Conservation (phyloP, 2,113 vertebrate species). For the Hepsetus odoe region DNA sequence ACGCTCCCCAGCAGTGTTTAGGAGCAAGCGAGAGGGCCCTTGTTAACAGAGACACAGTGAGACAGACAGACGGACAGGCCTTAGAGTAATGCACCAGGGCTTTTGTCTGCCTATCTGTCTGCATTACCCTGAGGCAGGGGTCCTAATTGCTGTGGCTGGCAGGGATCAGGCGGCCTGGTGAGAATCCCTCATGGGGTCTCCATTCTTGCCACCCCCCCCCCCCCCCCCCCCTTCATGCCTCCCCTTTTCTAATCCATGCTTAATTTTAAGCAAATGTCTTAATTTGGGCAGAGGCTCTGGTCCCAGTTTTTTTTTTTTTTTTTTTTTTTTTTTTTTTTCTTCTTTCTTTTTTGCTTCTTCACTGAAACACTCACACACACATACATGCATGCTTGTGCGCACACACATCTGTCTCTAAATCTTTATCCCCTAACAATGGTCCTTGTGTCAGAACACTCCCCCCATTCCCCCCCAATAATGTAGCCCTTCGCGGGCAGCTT, state of each 20-base stretch:
- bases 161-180: constrained; percentile 51
- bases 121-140: constrained; percentile 71
- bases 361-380: neutral
- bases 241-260: constrained; percentile 44
- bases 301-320: too few relatives aligned
- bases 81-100: constrained; percentile 53
- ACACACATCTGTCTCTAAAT: constrained; percentile 23
- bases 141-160: constrained; percentile 73
- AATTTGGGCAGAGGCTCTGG: constrained; percentile 61
- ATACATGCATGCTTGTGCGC: neutral
- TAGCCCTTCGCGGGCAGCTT: constrained; percentile 38
- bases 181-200: constrained; percentile 38
- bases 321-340: neutral
- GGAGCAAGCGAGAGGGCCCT: constrained; percentile 4
- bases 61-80: constrained; percentile 63
- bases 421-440: constrained; percentile 51
- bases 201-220: constrained; percentile 5
- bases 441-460: constrained; percentile 41
- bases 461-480: constrained; percentile 36
- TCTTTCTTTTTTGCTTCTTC: neutral
- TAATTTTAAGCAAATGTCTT: constrained; percentile 64
- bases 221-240: neutral
- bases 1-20: constrained; percentile 5
- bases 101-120: constrained; percentile 75
- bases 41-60: constrained; percentile 60